Evolutionary conservation across 2,797 vertebrate species (phyloP).

Genomic region (Malurus splendens): DNA sequence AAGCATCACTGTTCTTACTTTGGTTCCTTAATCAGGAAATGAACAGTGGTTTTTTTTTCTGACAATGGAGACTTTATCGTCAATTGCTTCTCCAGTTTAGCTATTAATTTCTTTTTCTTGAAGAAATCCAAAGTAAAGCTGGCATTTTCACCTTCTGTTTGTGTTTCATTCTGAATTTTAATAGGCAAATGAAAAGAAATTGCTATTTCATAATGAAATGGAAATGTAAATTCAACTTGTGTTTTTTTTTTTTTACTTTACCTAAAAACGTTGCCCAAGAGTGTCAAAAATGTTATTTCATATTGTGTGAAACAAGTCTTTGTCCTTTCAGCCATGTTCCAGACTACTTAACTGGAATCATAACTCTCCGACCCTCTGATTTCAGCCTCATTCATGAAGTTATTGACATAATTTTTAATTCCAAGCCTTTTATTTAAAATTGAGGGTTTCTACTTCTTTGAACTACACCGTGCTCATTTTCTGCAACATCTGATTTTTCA

Average conservation of each 20-base stretch:
- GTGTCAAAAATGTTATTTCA: background rate
- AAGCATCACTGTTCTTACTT: background rate
- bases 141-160: background rate
- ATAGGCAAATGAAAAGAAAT: background rate
- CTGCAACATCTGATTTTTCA: background rate
- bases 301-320: background rate
- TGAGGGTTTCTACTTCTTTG: background rate
- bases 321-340: background rate
- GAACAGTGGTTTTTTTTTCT: background rate
- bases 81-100: background rate
- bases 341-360: background rate
- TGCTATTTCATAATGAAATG: background rate
- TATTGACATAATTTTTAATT: background rate
- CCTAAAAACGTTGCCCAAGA: background rate
- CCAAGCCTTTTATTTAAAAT: background rate
- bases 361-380: background rate
- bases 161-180: background rate
- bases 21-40: background rate
- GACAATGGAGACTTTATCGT: background rate
- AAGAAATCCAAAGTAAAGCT: background rate
- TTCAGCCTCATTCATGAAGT: background rate
- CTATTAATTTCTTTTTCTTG: background rate
- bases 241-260: background rate
- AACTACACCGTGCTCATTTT: background rate
- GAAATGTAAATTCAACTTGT: background rate